Base-by-base conservation (phyloP, 2,888 invertebrate genomes). In the Tetanocera ferruginea region DNA sequence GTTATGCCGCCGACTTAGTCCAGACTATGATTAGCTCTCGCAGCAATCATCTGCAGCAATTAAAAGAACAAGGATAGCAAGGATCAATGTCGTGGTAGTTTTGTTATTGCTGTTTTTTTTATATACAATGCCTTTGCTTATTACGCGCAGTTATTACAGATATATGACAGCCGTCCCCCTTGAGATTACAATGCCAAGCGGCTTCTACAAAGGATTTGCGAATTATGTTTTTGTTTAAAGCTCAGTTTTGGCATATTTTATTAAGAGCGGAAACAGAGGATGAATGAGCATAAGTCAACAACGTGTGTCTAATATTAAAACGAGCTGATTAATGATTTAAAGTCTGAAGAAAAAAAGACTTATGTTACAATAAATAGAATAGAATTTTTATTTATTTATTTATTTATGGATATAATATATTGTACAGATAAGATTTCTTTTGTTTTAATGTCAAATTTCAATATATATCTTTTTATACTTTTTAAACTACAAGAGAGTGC, bases 151-250 rank as follows among this genome's bases (percentile, higher is more conserved):
- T 85, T 85, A 67, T 74, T 51, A 74, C 49, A 31, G 64, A 76
- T 76, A 82, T 82, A 87, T 88, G 87, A 87, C 88, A 87, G 84
- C 84, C 87, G 88, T 86, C 87, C 88, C 86, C 83, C 83, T 79
- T 52, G 34, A 51, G 64, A 25, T 49, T 19, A 71, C 66, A 55
- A 64, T 60, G 52, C 23, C 23, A 17, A 37, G 69, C 73, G 73
- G 73, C 19, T n/a, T 37, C 19, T 62, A 67, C 75, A 75, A 75
- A 75, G 43, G 25, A 60, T 23, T 5, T 17, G 5, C 5, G 25
- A 64, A 8, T n/a, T 43, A 28, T 25, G 11, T 70, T 70, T 51
- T 49, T 25, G 31, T 19, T 31, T 14, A 69, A 11, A 23, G 55
- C 19, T 55, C 55, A 0, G 6, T 23, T 23, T 8, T 14, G 2